Percentiles rank a stretch among this genome's conserved stretches.
These are phyloP conservation scores for Natrix natrix DNA, from an alignment of 2,797 vertebrate species.

Conservation along the genomic window DNA sequence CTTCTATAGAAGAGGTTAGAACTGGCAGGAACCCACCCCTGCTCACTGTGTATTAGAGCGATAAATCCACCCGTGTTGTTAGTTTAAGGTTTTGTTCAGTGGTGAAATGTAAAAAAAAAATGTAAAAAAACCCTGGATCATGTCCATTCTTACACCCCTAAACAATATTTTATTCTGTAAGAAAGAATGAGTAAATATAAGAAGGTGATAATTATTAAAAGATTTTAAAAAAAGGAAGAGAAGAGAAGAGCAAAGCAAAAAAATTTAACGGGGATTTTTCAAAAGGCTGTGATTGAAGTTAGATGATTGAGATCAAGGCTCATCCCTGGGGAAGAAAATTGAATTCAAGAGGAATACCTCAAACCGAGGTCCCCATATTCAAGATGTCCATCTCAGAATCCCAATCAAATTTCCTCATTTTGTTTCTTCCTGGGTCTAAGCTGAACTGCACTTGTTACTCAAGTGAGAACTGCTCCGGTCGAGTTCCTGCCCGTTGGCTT, in stretches of 20 bases:
- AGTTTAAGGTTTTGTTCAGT: neutral
- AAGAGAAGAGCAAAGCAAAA: neutral
- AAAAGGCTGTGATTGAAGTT: neutral
- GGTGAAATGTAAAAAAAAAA: too few relatives aligned
- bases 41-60: too few relatives aligned
- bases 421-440: constrained; percentile 61
- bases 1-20: too few relatives aligned
- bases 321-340: neutral
- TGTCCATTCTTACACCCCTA: neutral
- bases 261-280: neutral
- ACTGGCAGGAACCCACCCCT: too few relatives aligned
- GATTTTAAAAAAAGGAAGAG: neutral
- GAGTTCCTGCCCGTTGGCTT: constrained; percentile 81
- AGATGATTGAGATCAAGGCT: neutral
- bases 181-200: neutral
- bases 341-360: neutral
- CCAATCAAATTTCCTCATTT: neutral
- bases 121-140: too few relatives aligned
- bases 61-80: neutral
- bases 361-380: fast-evolving
- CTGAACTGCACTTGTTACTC: constrained; percentile 88
- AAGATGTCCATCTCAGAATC: neutral
- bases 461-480: constrained; percentile 84
- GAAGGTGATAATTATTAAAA: neutral
- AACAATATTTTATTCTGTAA: neutral